A percentile compares a stretch with the other conserved stretches of the same genome.
Evolutionary conservation across 2,113 vertebrate genomes (phyloP).

Genomic region (Centropristis striata): DNA sequence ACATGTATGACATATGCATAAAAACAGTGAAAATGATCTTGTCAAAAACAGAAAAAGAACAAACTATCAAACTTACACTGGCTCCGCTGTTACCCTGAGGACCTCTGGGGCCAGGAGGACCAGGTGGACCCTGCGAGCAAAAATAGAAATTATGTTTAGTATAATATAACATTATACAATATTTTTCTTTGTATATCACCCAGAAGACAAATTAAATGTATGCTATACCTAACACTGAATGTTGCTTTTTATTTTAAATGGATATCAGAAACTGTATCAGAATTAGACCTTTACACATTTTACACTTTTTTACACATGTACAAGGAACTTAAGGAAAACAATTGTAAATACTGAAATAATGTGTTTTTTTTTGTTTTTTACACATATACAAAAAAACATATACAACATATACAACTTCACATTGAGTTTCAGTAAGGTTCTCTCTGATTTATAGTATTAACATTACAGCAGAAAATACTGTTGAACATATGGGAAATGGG

Average conservation of each 20-base stretch:
- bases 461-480: background rate
- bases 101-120: slow-evolving; percentile 96
- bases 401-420: background rate
- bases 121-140: slow-evolving; percentile 92
- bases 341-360: background rate
- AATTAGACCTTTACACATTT: background rate
- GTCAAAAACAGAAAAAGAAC: background rate
- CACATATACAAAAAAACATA: background rate
- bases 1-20: too few species aligned
- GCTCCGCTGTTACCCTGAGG: slow-evolving; percentile 95
- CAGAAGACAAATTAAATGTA: background rate
- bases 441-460: background rate
- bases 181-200: background rate
- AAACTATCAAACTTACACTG: slow-evolving; percentile 87
- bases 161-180: background rate
- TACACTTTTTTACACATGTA: background rate
- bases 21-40: background rate
- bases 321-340: too few species aligned
- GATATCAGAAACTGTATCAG: background rate
- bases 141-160: background rate
- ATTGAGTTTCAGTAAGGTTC: background rate
- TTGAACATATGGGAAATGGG: background rate
- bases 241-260: background rate
- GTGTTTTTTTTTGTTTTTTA: background rate
- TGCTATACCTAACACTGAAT: background rate